A percentile compares a stretch with the other conserved stretches of the same genome.
Conservation (phyloP, 1,140 invertebrate genomes). For the Achroia grisella region DNA sequence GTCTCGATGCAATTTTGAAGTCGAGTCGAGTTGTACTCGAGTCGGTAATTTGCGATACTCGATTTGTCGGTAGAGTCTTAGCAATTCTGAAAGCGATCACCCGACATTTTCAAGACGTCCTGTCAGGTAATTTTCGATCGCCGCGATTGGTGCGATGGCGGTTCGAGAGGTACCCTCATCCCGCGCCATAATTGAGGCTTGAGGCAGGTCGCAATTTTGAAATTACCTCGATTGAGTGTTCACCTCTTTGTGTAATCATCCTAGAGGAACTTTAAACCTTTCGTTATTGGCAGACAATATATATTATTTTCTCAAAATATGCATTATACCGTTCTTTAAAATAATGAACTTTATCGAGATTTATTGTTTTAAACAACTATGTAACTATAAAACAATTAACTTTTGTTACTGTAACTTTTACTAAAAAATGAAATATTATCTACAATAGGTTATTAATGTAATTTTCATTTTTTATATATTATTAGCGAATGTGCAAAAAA, state of each 20-base stretch:
- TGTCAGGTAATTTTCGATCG: conserved; percentile 53
- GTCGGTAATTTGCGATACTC: conserved; percentile 51
- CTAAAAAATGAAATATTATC: too few species aligned
- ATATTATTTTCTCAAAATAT: conserved; percentile 20
- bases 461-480: too few species aligned
- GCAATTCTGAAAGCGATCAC: conserved; percentile 39
- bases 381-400: too few species aligned
- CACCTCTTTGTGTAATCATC: conserved; percentile 27
- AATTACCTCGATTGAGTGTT: conserved; percentile 51
- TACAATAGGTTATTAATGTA: too few species aligned
- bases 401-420: too few species aligned
- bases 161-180: conserved; percentile 26
- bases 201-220: conserved; percentile 57
- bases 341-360: conserved; percentile 9
- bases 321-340: conserved; percentile 33
- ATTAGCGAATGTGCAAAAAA: too few species aligned
- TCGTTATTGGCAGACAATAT: conserved; percentile 29
- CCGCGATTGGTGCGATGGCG: conserved; percentile 34
- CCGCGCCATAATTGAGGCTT: conserved; percentile 46
- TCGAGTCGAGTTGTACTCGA: conserved; percentile 37
- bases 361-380: too few species aligned
- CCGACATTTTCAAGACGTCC: conserved; percentile 47
- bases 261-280: conserved; percentile 29
- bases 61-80: conserved; percentile 42
- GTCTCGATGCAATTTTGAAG: conserved; percentile 51